These are phyloP conservation scores for Anabas testudineus DNA, from an alignment of 2,797 vertebrate species.

Conservation along the genomic window DNA sequence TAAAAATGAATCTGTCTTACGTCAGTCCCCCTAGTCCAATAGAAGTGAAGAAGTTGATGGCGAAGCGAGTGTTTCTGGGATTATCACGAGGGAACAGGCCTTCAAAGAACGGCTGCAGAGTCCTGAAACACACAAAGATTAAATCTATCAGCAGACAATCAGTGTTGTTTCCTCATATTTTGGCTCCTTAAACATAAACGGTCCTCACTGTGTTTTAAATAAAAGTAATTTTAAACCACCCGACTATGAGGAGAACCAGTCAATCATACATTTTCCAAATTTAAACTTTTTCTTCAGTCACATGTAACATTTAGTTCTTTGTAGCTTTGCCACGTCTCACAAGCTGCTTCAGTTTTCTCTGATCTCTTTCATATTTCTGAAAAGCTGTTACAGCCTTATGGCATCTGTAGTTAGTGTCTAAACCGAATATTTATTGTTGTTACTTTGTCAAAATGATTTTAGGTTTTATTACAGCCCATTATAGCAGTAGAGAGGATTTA, in stretches of 20 bases:
- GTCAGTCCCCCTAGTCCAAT: slow-evolving; percentile 97
- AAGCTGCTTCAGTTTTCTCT: not conserved
- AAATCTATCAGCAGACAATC: not conserved
- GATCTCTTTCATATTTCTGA: not conserved
- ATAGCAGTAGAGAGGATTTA: not conserved
- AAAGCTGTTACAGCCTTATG: not conserved
- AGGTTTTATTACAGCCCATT: not conserved
- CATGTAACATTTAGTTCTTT: no score
- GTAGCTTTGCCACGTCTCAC: no score
- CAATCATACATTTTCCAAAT: no score
- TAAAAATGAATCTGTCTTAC: slow-evolving; percentile 82
- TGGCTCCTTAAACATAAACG: not conserved
- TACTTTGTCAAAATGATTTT: not conserved
- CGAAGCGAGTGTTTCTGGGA: slow-evolving; percentile 97
- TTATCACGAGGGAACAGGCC: slow-evolving; percentile 97
- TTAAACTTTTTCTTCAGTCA: no score
- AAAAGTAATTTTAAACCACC: no score
- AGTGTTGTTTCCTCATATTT: not conserved
- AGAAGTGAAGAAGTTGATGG: slow-evolving; percentile 99
- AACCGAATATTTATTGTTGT: no score
- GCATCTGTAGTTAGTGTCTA: not conserved
- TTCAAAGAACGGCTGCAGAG: slow-evolving; percentile 94
- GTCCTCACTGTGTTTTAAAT: no score
- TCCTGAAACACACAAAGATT: slow-evolving; percentile 73
- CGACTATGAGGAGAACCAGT: no score